Evolutionary conservation across 1,140 invertebrate species (phyloP).

Genomic region (Pachyrhynchus sulphureomaculatus): DNA sequence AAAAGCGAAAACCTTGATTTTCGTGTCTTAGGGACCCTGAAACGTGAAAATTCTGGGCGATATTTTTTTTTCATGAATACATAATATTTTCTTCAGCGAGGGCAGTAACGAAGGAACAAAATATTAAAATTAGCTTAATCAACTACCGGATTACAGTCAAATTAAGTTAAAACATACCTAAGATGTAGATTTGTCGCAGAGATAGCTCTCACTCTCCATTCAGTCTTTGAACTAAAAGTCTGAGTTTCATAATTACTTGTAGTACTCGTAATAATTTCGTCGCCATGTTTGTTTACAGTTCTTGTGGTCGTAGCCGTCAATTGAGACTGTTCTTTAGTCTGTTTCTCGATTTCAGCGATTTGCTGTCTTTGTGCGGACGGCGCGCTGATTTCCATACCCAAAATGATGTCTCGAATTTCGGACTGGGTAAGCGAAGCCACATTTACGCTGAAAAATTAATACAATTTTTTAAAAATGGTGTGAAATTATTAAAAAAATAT

Average conservation of each 20-base stretch:
- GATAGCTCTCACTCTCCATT: conserved; percentile 97
- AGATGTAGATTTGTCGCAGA: conserved; percentile 98
- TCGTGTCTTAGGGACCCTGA: too few species aligned
- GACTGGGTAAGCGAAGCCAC: conserved; percentile 98
- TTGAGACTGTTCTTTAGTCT: conserved; percentile 99
- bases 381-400: conserved; percentile 99
- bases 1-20: too few species aligned
- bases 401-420: conserved; percentile 98
- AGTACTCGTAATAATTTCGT: conserved; percentile 98
- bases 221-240: conserved; percentile 97
- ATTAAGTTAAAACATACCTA: conserved; percentile 11
- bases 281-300: conserved; percentile 99
- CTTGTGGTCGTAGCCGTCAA: conserved; percentile 96
- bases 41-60: too few species aligned
- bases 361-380: conserved; percentile 98
- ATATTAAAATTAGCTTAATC: too few species aligned
- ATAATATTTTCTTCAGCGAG: too few species aligned
- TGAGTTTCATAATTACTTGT: conserved; percentile 99
- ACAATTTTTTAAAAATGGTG: background rate
- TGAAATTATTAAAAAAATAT: too few species aligned
- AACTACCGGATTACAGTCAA: too few species aligned
- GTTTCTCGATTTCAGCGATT: conserved; percentile 99
- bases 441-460: conserved; percentile 73
- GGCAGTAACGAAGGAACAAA: too few species aligned
- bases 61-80: too few species aligned